Base-by-base conservation (phyloP, 2,113 vertebrate genomes). In the Corydoras sp. region DNA sequence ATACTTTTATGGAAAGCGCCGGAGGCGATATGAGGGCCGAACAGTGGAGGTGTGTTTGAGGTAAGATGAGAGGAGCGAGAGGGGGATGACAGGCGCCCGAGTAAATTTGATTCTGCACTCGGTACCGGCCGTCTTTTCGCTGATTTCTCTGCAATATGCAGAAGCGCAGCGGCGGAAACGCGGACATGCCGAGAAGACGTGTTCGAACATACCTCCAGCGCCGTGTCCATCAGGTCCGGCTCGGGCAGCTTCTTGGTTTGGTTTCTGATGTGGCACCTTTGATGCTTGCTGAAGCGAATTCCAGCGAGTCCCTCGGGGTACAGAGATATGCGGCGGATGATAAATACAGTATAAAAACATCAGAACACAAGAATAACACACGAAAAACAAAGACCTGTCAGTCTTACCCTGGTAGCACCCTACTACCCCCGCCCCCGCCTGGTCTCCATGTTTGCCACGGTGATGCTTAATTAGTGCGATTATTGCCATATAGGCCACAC, bases 231-330 rank as follows among this genome's bases (percentile, higher is more conserved):
- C 82, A 88, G 84, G 82, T 64, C 74, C 43, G 78, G 11, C 68
- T 81, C 69, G 60, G 90, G 89, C 64, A 91, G 79, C 53, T 84
- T 83, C 73, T 81, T 85, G 63, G 85, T 86, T 82, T 90, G 89
- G 75, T 81, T 82, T 81, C 86, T 88, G 87, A 91, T 89, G 87
- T 89, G 89, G 81, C 90, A 90, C 77, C 85, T 86, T 83, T 90
- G 89, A 85, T 90, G 86, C 83, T 87, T 85, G 61, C 87, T 78
- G 81, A 91, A 91, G 72, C 86, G 85, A 78, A 91, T 89, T 56
- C 86, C 90, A 81, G 84, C 88, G 81, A 91, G 86, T 81, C 90
- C 90, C 89, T 90, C 85, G 14, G 66, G 82, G 69, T 74, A 65
- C 67, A 53, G 32, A 77, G 76, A 72, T 31, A 72, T 35, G 32